These are phyloP conservation scores for Phragmatobia fuliginosa DNA, from an alignment of 2,888 invertebrate genomes.

Conservation along the genomic window DNA sequence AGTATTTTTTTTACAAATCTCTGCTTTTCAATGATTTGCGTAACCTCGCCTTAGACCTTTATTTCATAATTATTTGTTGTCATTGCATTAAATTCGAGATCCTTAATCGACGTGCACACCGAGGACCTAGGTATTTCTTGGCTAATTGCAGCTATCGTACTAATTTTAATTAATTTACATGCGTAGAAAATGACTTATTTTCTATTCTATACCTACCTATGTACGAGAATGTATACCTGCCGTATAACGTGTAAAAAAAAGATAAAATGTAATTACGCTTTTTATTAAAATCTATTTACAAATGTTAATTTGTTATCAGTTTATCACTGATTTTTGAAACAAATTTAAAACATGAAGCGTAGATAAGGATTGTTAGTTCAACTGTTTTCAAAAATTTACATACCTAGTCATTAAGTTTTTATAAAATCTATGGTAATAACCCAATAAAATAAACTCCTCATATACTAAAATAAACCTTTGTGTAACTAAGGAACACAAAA, in stretches of 20 bases:
- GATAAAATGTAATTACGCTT: not conserved
- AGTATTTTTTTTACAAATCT: not conserved
- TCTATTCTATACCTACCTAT: not conserved
- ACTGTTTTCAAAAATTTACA: not conserved
- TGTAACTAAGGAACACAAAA: not conserved
- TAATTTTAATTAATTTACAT: not conserved
- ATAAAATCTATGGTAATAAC: not conserved
- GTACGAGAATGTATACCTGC: no score
- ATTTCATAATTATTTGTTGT: not conserved
- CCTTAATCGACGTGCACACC: not conserved
- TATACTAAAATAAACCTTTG: not conserved
- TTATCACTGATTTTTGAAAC: not conserved
- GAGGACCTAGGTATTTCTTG: no score
- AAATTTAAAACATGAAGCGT: not conserved
- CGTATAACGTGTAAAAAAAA: no score
- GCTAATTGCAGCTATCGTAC: not conserved
- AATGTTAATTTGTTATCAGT: no score
- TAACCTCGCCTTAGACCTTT: not conserved
- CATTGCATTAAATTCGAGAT: not conserved
- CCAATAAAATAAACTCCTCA: not conserved
- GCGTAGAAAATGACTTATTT: not conserved
- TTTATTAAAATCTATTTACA: not conserved
- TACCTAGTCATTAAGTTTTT: not conserved
- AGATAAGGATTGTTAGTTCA: not conserved
- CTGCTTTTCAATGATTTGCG: not conserved